Percentiles rank a stretch among this genome's conserved stretches.
These are phyloP conservation scores for Cottoperca gobio DNA, from an alignment of 2,797 vertebrate species.

Conservation along the genomic window DNA sequence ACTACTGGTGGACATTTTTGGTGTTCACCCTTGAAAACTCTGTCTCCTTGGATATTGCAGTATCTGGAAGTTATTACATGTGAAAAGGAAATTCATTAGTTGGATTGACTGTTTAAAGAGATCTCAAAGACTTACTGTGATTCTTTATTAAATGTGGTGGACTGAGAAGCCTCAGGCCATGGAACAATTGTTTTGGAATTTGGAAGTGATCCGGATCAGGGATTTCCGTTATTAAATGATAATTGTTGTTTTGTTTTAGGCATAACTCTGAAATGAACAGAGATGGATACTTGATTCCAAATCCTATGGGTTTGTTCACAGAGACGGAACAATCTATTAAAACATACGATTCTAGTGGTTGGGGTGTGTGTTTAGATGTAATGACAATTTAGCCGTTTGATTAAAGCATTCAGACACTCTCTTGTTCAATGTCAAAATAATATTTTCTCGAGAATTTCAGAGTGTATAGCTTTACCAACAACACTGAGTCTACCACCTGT, in stretches of 20 bases:
- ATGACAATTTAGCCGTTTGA: background rate
- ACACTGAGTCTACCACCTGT: background rate
- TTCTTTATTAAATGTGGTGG: slow-evolving; percentile 54
- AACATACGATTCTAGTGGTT: background rate
- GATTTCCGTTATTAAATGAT: slow-evolving; percentile 58
- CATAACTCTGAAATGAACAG: slow-evolving; percentile 29
- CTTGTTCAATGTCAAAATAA: slow-evolving; percentile 1
- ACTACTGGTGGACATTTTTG: background rate
- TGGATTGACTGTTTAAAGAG: slow-evolving; percentile 44
- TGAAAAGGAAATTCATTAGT: slow-evolving; percentile 58
- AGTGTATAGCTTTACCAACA: slow-evolving; percentile 1
- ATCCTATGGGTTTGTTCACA: slow-evolving; percentile 29
- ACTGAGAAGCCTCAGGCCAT: slow-evolving; percentile 40
- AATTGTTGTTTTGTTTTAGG: slow-evolving; percentile 62
- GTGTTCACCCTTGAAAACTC: slow-evolving; percentile 12
- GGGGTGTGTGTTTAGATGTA: background rate
- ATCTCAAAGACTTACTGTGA: slow-evolving; percentile 49
- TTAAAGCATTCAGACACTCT: background rate
- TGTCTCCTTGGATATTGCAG: slow-evolving; percentile 3
- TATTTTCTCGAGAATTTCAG: background rate
- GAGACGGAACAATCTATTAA: slow-evolving; percentile 33
- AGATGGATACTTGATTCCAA: slow-evolving; percentile 49
- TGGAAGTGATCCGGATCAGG: slow-evolving; percentile 54
- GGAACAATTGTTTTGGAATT: slow-evolving; percentile 56
- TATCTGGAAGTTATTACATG: slow-evolving; percentile 46